These are phyloP conservation scores for Scolopax bukidnonensis DNA, from an alignment of 2,797 vertebrate species.

Conservation along the genomic window DNA sequence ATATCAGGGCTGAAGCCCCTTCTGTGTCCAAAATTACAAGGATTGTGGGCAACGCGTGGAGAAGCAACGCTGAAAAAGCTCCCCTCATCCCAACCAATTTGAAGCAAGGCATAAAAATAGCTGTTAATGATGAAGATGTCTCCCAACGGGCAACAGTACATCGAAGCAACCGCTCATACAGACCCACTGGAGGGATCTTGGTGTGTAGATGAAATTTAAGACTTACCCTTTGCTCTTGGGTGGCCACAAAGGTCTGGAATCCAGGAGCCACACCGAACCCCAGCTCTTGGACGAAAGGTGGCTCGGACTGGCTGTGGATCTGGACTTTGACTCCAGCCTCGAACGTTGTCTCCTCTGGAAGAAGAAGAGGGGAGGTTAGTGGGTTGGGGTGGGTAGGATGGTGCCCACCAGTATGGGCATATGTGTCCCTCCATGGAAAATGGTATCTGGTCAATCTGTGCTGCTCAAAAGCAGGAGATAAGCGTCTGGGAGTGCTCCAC, in stretches of 20 bases:
- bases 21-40: neutral
- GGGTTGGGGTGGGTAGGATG: neutral
- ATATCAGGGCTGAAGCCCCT: neutral
- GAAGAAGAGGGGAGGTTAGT: constrained; percentile 26
- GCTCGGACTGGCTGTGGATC: constrained; percentile 98
- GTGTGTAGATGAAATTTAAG: neutral
- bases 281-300: constrained; percentile 95
- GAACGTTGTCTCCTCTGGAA: constrained; percentile 94
- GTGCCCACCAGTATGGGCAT: fast-evolving
- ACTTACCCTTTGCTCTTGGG: constrained; percentile 96
- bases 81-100: neutral
- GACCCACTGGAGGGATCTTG: neutral
- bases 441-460: neutral
- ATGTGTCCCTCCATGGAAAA: neutral
- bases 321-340: constrained; percentile 98
- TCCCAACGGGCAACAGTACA: fast-evolving
- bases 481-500: neutral
- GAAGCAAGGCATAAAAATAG: neutral
- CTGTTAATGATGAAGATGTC: neutral
- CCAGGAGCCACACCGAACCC: constrained; percentile 98
- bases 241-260: constrained; percentile 98
- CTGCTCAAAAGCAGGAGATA: neutral
- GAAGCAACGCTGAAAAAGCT: neutral
- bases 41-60: fast-evolving
- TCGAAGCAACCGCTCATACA: neutral